Conservation (phyloP, 64 coral and sea anemone genomes). For the Dendronephthya gigantea region DNA sequence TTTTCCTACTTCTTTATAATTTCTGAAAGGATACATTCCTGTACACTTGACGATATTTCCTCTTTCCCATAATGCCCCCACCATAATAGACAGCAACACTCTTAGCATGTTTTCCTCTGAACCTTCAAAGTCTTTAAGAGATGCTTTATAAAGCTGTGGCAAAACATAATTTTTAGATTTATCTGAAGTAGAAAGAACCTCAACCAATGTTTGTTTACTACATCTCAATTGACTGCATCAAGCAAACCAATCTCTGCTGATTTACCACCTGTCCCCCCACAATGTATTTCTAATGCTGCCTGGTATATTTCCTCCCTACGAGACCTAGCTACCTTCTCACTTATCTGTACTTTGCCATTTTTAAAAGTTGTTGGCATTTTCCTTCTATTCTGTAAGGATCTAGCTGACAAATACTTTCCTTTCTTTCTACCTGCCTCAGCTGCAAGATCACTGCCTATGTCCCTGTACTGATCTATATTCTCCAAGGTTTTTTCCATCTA, state of each 20-base stretch:
- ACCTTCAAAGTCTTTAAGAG: not conserved
- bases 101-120: constrained; percentile 6
- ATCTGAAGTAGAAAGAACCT: constrained; percentile 5
- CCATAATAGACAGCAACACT: not conserved
- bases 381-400: not conserved
- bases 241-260: constrained; percentile 1
- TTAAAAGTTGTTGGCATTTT: constrained; percentile 8
- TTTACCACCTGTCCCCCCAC: not conserved
- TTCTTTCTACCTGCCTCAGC: not conserved
- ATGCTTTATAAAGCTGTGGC: not conserved
- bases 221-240: not conserved
- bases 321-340: not conserved
- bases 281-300: not conserved
- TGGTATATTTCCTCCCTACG: not conserved
- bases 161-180: not conserved
- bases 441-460: not conserved
- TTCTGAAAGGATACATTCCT: not conserved
- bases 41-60: not conserved
- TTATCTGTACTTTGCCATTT: not conserved
- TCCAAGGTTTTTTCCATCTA: not conserved
- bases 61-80: not conserved
- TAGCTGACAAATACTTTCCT: not conserved
- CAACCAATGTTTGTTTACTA: not conserved
- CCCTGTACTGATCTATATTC: not conserved
- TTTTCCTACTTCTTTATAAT: not conserved